phyloP scores from a whole-genome alignment of 2,888 invertebrate species.

The Leucozona laternaria region DNA sequence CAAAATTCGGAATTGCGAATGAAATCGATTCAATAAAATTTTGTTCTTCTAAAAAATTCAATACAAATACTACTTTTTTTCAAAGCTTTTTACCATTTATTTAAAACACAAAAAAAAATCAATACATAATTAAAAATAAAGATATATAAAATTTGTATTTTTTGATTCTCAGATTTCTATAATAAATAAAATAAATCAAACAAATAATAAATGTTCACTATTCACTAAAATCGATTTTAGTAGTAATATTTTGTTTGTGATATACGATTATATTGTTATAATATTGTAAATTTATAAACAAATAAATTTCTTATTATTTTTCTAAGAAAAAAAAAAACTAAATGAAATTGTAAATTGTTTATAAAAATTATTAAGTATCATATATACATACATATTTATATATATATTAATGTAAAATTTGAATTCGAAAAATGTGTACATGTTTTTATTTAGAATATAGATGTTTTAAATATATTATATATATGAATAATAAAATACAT shows the following conservation, averaged over 20 bases:
- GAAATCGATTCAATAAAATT: constrained; percentile 41
- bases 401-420: constrained; percentile 6
- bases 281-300: constrained; percentile 37
- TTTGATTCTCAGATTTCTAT: constrained; percentile 28
- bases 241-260: constrained; percentile 61
- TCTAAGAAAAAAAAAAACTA: constrained; percentile 33
- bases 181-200: constrained; percentile 36
- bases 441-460: constrained; percentile 35
- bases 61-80: constrained; percentile 15
- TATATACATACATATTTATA: neutral
- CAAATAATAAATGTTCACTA: constrained; percentile 20
- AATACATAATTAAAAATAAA: neutral
- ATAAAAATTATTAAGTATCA: constrained; percentile 10
- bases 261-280: constrained; percentile 37
- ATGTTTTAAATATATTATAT: constrained; percentile 32
- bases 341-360: constrained; percentile 19
- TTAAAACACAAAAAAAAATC: neutral
- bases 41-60: constrained; percentile 35
- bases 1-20: constrained; percentile 55
- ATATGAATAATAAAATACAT: constrained; percentile 22
- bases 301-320: constrained; percentile 62
- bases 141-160: neutral
- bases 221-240: constrained; percentile 34
- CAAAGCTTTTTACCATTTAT: constrained; percentile 19
- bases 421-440: constrained; percentile 32